Evolutionary conservation across 2,888 invertebrate species (phyloP), one percentile per base, ranked within the genome.

Genomic region (Thecocarcelia acutangulata): DNA sequence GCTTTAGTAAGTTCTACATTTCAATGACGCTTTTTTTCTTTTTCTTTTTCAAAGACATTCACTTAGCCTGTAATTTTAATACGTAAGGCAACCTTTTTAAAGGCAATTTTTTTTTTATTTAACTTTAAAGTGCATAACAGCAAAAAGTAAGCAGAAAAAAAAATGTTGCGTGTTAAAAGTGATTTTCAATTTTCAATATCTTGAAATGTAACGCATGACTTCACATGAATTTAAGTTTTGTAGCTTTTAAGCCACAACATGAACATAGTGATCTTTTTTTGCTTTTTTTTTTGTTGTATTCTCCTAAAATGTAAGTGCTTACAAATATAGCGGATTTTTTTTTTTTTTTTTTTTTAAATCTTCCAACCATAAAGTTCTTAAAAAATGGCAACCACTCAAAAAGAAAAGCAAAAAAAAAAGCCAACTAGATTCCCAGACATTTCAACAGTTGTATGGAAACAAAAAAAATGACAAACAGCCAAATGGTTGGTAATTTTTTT

Each of bases 111-210:
- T 59, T 54, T 70, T 70, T 40, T n/a, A 40, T 24, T 66, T 58
- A 58, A 13, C 19, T 28, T 0, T 11, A 44, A 15, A 61, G 42
- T 44, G 42, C 13, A 9, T 24, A 52, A 24, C 24, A 37, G 17
- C 24, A 24, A 24, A 24, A 24, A 24, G 5, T n/a, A n/a, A n/a
- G n/a, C n/a, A 24, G 5, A 24, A 33, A 33, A 52, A 61, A 54
- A 76, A 78, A 58, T 70, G 66, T 82, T 82, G 82, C 82, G 82
- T 82, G 82, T 78, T 82, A 58, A 68, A 77, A 78, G 74, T 78
- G 78, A 82, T 82, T 82, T 82, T 81, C 56, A 77, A 64, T 76
- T 81, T 81, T 77, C 81, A 73, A 81, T 73, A 73, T 76, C 80
- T 75, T 64, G 52, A 73, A 79, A 69, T 75, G 75, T 52, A 80